phyloP scores from a whole-genome alignment of 2,797 vertebrate species.

The Babyrousa celebensis region DNA sequence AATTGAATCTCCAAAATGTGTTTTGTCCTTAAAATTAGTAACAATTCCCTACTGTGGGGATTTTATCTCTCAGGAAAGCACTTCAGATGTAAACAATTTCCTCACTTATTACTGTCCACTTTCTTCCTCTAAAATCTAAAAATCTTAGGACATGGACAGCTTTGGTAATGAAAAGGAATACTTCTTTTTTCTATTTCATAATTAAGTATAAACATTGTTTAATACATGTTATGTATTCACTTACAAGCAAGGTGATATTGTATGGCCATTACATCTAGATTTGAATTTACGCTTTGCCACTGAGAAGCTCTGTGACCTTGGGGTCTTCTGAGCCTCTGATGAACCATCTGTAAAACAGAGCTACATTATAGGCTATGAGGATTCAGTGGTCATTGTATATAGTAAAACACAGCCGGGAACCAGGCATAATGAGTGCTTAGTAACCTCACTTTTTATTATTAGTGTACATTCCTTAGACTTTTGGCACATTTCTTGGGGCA shows the following conservation, averaged over 20 bases:
- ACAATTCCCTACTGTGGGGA: conserved; percentile 5
- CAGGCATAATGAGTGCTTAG: not conserved
- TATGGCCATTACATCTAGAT: not conserved
- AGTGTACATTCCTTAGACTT: not conserved
- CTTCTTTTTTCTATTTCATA: conserved; percentile 30
- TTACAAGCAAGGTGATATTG: not conserved
- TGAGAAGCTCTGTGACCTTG: not conserved
- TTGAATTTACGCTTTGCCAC: not conserved
- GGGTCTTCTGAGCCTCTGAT: not conserved
- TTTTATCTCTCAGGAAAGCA: conserved; percentile 62
- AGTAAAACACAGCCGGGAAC: not conserved
- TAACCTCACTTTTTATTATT: not conserved
- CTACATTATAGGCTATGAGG: not conserved
- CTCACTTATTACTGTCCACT: not conserved
- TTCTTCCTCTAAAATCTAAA: conserved; percentile 13
- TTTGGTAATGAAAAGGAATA: conserved; percentile 7
- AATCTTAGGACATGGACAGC: not conserved
- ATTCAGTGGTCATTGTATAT: not conserved
- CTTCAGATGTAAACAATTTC: conserved; percentile 41
- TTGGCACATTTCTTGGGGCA: not conserved
- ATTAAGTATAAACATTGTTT: conserved; percentile 35
- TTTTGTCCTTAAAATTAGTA: conserved; percentile 30
- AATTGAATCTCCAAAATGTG: conserved; percentile 54
- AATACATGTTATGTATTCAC: not conserved
- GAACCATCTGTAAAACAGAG: conserved; percentile 30